These are phyloP conservation scores for Pristis pectinata DNA, from an alignment of 2,797 vertebrate genomes.

Conservation along the genomic window DNA sequence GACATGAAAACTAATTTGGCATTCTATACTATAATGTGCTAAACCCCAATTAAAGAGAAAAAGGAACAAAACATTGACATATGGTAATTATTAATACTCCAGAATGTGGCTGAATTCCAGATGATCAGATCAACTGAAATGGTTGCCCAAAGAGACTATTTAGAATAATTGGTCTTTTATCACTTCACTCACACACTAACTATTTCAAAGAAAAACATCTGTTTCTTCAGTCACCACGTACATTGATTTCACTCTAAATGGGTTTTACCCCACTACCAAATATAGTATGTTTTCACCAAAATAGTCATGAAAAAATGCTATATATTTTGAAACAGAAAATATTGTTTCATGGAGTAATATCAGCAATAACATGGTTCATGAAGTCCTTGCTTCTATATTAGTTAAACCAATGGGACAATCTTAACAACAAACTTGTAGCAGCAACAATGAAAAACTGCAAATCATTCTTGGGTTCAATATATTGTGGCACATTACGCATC, in stretches of 20 bases:
- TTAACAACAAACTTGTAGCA: neutral
- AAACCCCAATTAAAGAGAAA: neutral
- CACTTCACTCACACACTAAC: neutral
- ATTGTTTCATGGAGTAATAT: neutral
- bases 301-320: neutral
- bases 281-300: neutral
- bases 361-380: neutral
- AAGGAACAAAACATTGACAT: neutral
- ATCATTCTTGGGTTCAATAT: neutral
- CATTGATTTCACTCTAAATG: neutral
- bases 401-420: neutral
- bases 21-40: neutral
- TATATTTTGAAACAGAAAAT: neutral
- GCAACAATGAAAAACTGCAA: neutral
- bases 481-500: neutral
- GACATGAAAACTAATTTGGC: neutral
- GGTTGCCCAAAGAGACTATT: conserved; percentile 3
- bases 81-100: neutral
- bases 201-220: neutral
- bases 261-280: neutral
- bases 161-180: neutral
- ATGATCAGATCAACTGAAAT: neutral
- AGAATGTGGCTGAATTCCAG: neutral
- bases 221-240: neutral
- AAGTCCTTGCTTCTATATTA: neutral